These are phyloP conservation scores for Heloderma charlesbogerti DNA, from an alignment of 2,113 vertebrate genomes.

Conservation along the genomic window DNA sequence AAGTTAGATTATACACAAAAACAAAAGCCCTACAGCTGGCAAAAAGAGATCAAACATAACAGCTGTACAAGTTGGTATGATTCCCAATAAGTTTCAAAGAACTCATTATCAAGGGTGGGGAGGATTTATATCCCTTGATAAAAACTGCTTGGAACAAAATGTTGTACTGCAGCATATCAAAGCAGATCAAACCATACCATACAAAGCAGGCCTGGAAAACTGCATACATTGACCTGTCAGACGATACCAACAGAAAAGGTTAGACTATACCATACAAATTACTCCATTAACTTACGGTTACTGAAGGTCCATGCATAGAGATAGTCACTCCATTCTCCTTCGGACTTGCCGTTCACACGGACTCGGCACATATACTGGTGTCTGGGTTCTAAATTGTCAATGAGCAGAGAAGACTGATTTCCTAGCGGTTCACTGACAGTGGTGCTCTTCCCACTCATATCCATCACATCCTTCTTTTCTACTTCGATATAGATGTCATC, in stretches of 20 bases:
- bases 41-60: neutral
- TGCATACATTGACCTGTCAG: too few species aligned
- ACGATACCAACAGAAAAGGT: neutral
- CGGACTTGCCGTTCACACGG: constrained; percentile 79
- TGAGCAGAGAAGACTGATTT: constrained; percentile 78
- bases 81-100: neutral
- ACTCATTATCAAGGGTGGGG: neutral
- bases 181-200: neutral
- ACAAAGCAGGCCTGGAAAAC: neutral
- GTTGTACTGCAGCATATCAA: neutral
- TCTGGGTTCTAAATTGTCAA: constrained; percentile 80
- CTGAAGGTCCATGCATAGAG: constrained; percentile 88
- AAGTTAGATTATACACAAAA: constrained; percentile 26
- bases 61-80: neutral
- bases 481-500: constrained; percentile 83
- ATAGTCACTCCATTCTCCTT: constrained; percentile 82
- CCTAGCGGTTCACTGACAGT: constrained; percentile 71
- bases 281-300: constrained; percentile 78
- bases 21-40: neutral
- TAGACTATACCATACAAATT: neutral
- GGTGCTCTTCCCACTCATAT: constrained; percentile 59
- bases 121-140: neutral
- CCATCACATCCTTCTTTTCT: constrained; percentile 74
- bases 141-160: neutral
- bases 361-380: constrained; percentile 84